These are phyloP conservation scores for Drosophila greeni DNA, from an alignment of 2,888 invertebrate genomes.

Conservation along the genomic window DNA sequence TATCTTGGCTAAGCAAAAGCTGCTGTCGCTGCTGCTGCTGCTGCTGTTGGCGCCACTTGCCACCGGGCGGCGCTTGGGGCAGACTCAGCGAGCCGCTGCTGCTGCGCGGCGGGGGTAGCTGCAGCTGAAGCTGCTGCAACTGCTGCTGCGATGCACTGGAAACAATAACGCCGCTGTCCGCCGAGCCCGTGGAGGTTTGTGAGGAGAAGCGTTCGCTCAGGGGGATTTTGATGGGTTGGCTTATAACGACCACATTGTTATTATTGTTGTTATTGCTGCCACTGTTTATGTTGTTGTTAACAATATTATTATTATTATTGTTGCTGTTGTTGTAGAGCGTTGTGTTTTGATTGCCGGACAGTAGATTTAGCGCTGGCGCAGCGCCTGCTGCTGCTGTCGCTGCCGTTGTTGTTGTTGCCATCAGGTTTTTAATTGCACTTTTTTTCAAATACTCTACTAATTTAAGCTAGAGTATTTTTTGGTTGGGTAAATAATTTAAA, in stretches of 20 bases:
- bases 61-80: constrained; percentile 57
- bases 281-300: background rate
- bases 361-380: constrained; percentile 26
- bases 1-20: constrained; percentile 76
- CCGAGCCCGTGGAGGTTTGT: constrained; percentile 76
- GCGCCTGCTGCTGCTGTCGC: constrained; percentile 44
- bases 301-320: background rate
- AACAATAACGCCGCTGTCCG: constrained; percentile 74
- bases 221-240: constrained; percentile 76
- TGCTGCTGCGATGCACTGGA: constrained; percentile 43
- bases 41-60: constrained; percentile 59
- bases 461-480: constrained; percentile 8
- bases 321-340: constrained; percentile 1
- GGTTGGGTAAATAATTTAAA: background rate
- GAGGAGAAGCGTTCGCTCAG: constrained; percentile 75
- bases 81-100: constrained; percentile 74
- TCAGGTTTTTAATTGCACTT: constrained; percentile 65
- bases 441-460: constrained; percentile 9
- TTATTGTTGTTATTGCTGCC: constrained; percentile 2
- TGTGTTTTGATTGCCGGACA: constrained; percentile 17
- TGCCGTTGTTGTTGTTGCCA: constrained; percentile 69
- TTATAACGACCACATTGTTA: constrained; percentile 53
- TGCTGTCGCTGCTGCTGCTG: constrained; percentile 54
- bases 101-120: constrained; percentile 67
- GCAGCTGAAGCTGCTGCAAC: constrained; percentile 56